phyloP scores from a whole-genome alignment of 2,888 invertebrate species.

The Stenodera caucasica region DNA sequence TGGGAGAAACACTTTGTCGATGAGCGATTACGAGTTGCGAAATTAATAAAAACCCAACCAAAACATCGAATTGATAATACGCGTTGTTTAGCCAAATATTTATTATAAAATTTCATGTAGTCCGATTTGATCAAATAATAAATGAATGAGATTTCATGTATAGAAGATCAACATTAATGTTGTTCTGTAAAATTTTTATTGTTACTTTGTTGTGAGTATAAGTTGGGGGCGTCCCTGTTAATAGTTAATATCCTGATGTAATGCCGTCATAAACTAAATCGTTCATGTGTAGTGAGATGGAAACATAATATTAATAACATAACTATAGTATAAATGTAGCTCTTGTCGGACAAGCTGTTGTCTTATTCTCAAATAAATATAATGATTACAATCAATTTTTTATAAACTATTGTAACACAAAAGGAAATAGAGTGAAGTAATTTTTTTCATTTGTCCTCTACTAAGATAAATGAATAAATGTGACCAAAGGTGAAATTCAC shows the following conservation, averaged over 20 bases:
- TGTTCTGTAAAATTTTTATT: neutral
- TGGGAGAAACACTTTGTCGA: too few species aligned
- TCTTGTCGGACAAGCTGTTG: neutral
- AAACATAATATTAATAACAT: constrained; percentile 12
- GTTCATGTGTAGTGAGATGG: constrained; percentile 9
- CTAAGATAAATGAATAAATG: constrained; percentile 16
- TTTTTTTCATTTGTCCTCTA: neutral
- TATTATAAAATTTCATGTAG: too few species aligned
- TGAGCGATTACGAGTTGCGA: too few species aligned
- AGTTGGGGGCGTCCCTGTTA: constrained; percentile 5
- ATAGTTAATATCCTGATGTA: constrained; percentile 13
- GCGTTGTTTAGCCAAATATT: too few species aligned
- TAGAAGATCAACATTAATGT: neutral
- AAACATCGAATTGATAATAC: too few species aligned
- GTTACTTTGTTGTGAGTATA: neutral
- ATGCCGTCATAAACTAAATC: constrained; percentile 11
- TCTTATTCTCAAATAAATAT: too few species aligned
- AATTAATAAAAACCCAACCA: too few species aligned
- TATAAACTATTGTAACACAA: too few species aligned
- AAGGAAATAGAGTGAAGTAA: too few species aligned
- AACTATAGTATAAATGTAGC: neutral
- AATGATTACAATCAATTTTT: too few species aligned
- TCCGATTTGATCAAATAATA: too few species aligned
- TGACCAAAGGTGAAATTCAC: constrained; percentile 16
- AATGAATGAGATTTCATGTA: too few species aligned